Conservation (phyloP, 2,888 invertebrate genomes). For the Diarsia mendica region DNA sequence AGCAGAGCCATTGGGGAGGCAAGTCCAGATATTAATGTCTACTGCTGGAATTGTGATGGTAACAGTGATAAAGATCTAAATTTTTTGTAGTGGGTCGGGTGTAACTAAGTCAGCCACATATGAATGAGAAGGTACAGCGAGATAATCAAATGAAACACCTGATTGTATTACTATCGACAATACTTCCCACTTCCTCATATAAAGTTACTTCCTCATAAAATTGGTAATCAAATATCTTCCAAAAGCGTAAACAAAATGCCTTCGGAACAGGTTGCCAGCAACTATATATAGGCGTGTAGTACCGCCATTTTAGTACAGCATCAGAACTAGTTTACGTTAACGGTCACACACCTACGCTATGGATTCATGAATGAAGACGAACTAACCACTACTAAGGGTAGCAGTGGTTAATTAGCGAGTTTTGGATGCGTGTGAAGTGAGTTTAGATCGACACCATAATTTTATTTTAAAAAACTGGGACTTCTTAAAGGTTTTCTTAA, state of each 20-base stretch:
- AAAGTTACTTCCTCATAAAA: conserved; percentile 6
- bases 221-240: not conserved
- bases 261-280: conserved; percentile 49
- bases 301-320: conserved; percentile 36
- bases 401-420: not conserved
- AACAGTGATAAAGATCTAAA: not conserved
- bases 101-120: not conserved
- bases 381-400: conserved; percentile 34
- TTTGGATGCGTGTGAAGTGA: conserved; percentile 17
- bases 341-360: conserved; percentile 57
- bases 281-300: conserved; percentile 9
- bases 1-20: too few relatives aligned
- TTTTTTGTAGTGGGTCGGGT: too few relatives aligned
- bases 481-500: too few relatives aligned
- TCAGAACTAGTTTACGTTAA: conserved; percentile 64
- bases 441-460: conserved; percentile 34
- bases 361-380: conserved; percentile 59
- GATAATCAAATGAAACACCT: not conserved
- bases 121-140: not conserved
- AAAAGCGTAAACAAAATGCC: conserved; percentile 36
- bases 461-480: too few relatives aligned
- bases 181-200: conserved; percentile 7
- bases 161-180: not conserved
- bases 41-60: too few relatives aligned
- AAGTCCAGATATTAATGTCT: not conserved